phyloP scores from a whole-genome alignment of 2,113 vertebrate species.

The Ahaetulla prasina region DNA sequence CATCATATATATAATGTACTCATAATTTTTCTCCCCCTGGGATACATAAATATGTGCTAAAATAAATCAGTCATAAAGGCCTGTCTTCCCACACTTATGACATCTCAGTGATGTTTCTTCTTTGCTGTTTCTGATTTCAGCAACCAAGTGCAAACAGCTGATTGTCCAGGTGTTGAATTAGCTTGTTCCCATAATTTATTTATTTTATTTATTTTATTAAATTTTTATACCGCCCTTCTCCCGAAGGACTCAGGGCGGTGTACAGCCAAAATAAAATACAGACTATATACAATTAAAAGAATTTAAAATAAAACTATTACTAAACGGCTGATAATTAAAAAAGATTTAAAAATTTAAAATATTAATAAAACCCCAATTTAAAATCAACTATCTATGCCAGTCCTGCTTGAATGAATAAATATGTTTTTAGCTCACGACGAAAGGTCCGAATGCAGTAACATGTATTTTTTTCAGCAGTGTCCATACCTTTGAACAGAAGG shows the following conservation, averaged over 20 bases:
- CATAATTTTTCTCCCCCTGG: neutral
- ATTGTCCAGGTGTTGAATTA: fast-evolving
- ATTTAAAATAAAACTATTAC: too few species aligned
- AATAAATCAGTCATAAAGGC: neutral
- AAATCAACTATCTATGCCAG: too few species aligned
- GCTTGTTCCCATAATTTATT: neutral
- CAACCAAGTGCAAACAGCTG: neutral
- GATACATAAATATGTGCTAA: neutral
- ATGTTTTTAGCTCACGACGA: too few species aligned
- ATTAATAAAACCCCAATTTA: too few species aligned
- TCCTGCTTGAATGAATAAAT: too few species aligned
- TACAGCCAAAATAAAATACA: too few species aligned
- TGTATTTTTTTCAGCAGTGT: neutral
- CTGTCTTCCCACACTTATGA: neutral
- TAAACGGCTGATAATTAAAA: too few species aligned
- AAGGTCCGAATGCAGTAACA: neutral
- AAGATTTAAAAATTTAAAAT: too few species aligned
- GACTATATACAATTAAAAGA: too few species aligned
- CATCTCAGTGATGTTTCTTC: neutral
- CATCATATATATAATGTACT: neutral
- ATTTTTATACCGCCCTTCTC: too few species aligned
- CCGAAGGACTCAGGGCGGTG: too few species aligned
- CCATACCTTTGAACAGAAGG: neutral
- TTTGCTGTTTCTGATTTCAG: neutral
- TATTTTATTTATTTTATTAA: too few species aligned